Evolutionary conservation across 2,113 vertebrate genomes (phyloP), one percentile per base, ranked within the genome.

Genomic region (Dromaius novaehollandiae): DNA sequence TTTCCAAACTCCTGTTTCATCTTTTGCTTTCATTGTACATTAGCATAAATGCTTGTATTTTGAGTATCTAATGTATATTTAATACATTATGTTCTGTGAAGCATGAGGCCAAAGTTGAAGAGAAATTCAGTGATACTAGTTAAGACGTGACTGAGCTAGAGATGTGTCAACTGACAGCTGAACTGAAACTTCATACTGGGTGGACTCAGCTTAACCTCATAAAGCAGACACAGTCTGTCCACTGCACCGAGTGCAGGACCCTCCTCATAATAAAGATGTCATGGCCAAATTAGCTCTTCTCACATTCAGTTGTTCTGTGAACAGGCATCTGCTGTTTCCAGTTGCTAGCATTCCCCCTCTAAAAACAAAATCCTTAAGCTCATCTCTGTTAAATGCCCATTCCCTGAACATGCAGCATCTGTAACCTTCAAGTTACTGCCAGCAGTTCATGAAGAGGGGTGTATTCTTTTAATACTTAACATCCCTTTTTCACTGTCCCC

Each of bases 321-420:
- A 71, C 28, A 71, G 36, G 19, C 17, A 44, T 19, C 22, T 44
- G 9, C 50, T 60, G 18, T 51, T 56, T 60, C 25, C 40, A 17
- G 34, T 44, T 75, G 51, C n/a, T 95, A 21, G 86, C 84, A 91
- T 79, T 79, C 46, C 50, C 82, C 74, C 63, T 87, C 89, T 92
- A 94, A 38, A 74, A 28, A 16, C 7, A 30, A 36, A 86, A 65
- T 48, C 89, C 92, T 89, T 86, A 93, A 97, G 78, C 71, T 79
- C 93, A 71, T 85, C 83, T 91, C 88, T 63, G 84, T 69, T 80
- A 81, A 85, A 79, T 89, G 89, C 28, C 70, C 84, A 78, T 73
- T 77, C 94, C 90, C 95, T 94, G 94, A 96, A 86, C 68, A n/a
- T 25, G 68, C 44, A 70, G 50, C 32, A 70, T 15, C 68, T n/a